Percentiles rank a stretch among this genome's conserved stretches.
phyloP scores from a whole-genome alignment of 2,888 invertebrate species.

The Tyria jacobaeae region DNA sequence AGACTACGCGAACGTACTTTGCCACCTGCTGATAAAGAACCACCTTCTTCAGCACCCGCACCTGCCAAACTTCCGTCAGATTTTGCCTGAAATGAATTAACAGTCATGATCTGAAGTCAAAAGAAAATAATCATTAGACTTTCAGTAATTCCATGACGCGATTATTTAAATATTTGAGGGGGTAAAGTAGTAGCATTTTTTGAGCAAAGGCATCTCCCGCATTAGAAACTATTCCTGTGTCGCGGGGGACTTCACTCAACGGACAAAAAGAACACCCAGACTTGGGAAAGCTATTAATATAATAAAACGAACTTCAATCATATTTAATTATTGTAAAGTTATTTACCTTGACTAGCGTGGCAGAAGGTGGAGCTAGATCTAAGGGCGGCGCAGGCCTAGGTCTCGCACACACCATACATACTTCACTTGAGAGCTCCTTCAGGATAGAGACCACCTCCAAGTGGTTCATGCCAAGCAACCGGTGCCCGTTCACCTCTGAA shows the following conservation, averaged over 20 bases:
- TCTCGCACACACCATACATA: slow-evolving; percentile 95
- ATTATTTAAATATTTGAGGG: too few relatives aligned
- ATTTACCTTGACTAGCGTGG: slow-evolving; percentile 78
- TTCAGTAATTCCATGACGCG: too few relatives aligned
- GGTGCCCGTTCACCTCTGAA: slow-evolving; percentile 94
- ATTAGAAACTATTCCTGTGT: too few relatives aligned
- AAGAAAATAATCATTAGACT: too few relatives aligned
- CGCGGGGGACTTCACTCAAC: too few relatives aligned
- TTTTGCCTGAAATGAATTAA: slow-evolving; percentile 88
- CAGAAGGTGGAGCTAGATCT: slow-evolving; percentile 72
- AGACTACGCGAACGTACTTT: slow-evolving; percentile 92
- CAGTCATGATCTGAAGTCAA: neutral
- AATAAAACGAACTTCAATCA: too few relatives aligned
- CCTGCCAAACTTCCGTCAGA: slow-evolving; percentile 95
- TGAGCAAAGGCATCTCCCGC: too few relatives aligned
- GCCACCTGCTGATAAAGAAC: slow-evolving; percentile 63
- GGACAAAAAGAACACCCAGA: too few relatives aligned
- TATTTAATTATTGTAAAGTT: too few relatives aligned
- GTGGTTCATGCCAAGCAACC: slow-evolving; percentile 96
- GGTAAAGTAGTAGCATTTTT: too few relatives aligned
- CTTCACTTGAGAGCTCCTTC: slow-evolving; percentile 95
- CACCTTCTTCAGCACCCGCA: slow-evolving; percentile 85
- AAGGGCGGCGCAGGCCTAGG: slow-evolving; percentile 82
- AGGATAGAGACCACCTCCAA: slow-evolving; percentile 97
- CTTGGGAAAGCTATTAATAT: too few relatives aligned